These are phyloP conservation scores for Parasteatoda tepidariorum DNA, from an alignment of 1,140 invertebrate species.

Conservation along the genomic window DNA sequence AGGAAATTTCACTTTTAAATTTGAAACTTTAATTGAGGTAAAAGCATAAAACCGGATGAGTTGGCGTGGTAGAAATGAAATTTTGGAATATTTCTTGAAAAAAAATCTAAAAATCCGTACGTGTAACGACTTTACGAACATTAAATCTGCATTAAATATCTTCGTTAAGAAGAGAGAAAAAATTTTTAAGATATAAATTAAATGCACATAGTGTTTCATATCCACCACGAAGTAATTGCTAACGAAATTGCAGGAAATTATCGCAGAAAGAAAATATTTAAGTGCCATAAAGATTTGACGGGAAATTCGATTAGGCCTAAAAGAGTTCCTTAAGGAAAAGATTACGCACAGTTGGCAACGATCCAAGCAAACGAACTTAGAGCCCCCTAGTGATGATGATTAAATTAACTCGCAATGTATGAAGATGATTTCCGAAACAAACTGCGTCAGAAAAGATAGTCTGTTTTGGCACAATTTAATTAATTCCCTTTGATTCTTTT, in stretches of 20 bases:
- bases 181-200: constrained; percentile 40
- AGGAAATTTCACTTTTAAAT: constrained; percentile 21
- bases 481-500: background rate
- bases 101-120: constrained; percentile 29
- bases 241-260: constrained; percentile 59
- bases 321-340: constrained; percentile 54
- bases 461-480: constrained; percentile 50
- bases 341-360: constrained; percentile 50
- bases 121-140: constrained; percentile 56
- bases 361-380: constrained; percentile 30
- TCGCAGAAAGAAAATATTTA: constrained; percentile 59
- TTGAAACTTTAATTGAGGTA: background rate
- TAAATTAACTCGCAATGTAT: constrained; percentile 55
- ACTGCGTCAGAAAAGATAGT: constrained; percentile 23
- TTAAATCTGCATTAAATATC: constrained; percentile 57
- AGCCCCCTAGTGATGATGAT: constrained; percentile 50
- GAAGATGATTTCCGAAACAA: constrained; percentile 54
- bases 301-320: constrained; percentile 58
- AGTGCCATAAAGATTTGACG: constrained; percentile 59
- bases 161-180: constrained; percentile 36
- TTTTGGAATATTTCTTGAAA: constrained; percentile 23
- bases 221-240: constrained; percentile 41
- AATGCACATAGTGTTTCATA: constrained; percentile 50
- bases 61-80: constrained; percentile 30
- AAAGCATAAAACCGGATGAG: constrained; percentile 23